These are phyloP conservation scores for Sebastiscus albofasciatus DNA, from an alignment of 2,797 vertebrate species.

Conservation along the genomic window DNA sequence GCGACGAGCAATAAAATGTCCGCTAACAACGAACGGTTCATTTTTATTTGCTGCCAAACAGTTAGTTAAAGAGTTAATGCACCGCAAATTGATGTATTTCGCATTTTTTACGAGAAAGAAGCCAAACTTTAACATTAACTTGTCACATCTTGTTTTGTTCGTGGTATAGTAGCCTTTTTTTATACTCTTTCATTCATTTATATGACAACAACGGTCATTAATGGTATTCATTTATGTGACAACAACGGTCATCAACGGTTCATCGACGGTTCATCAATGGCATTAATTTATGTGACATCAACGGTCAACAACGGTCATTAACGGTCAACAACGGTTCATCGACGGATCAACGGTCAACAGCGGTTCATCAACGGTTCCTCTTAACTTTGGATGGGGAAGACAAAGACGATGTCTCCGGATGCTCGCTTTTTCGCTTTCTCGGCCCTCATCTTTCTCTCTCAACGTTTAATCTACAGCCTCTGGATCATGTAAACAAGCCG, in stretches of 20 bases:
- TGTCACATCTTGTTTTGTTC: too few species aligned
- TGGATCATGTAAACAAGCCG: background rate
- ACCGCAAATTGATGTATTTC: fast-evolving
- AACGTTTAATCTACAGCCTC: background rate
- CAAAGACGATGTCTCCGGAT: slow-evolving; percentile 27
- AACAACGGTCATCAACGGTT: too few species aligned
- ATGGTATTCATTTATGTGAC: too few species aligned
- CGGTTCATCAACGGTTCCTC: background rate
- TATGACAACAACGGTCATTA: too few species aligned
- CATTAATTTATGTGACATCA: too few species aligned
- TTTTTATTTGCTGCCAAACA: slow-evolving; percentile 12
- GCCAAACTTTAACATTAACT: too few species aligned
- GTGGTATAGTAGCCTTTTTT: too few species aligned
- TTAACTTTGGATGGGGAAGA: slow-evolving; percentile 50
- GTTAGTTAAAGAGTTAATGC: too few species aligned
- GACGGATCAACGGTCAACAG: background rate
- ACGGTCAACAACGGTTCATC: too few species aligned
- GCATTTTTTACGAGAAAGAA: background rate
- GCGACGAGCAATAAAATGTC: background rate
- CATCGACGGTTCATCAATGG: too few species aligned
- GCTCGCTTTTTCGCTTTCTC: background rate
- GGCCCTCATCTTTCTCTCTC: slow-evolving; percentile 1
- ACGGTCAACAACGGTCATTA: too few species aligned
- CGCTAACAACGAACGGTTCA: slow-evolving; percentile 2
- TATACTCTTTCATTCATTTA: too few species aligned